Conservation (phyloP, 2,797 vertebrate genomes). For the Numenius phaeopus region DNA sequence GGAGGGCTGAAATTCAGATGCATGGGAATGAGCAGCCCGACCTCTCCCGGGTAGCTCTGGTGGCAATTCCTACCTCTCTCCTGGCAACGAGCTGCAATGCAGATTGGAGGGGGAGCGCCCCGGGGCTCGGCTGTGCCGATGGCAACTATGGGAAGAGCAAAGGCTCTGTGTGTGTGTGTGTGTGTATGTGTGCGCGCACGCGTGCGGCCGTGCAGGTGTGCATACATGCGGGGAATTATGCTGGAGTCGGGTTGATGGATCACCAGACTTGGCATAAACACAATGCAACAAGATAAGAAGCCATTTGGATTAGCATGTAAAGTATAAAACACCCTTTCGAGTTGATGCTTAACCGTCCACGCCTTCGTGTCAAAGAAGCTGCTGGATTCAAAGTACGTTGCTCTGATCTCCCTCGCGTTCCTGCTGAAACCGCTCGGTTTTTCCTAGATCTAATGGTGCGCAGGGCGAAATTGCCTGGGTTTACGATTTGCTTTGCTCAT, state of each 20-base stretch:
- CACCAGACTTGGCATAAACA: slow-evolving; percentile 34
- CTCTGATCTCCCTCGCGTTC: neutral
- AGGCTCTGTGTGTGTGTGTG: neutral
- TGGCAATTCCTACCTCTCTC: neutral
- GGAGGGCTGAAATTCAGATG: neutral
- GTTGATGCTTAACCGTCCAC: neutral
- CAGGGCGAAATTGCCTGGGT: fast-evolving
- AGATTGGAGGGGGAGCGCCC: neutral
- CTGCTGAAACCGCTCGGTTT: neutral
- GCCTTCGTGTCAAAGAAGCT: slow-evolving; percentile 11
- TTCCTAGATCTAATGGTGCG: neutral
- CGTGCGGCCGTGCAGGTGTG: slow-evolving; percentile 39
- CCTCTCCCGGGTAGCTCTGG: neutral
- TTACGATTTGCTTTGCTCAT: neutral
- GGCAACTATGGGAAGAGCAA: neutral
- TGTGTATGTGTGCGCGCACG: neutral
- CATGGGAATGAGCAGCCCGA: neutral
- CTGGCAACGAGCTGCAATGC: neutral
- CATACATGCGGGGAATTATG: slow-evolving; percentile 1
- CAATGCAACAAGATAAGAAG: slow-evolving; percentile 36
- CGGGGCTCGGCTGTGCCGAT: neutral
- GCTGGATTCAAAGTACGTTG: neutral
- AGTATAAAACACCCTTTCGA: neutral
- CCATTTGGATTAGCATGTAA: slow-evolving; percentile 47
- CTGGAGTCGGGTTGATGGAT: neutral